Conservation (phyloP, 2,113 vertebrate genomes). For the Melierax canorus region DNA sequence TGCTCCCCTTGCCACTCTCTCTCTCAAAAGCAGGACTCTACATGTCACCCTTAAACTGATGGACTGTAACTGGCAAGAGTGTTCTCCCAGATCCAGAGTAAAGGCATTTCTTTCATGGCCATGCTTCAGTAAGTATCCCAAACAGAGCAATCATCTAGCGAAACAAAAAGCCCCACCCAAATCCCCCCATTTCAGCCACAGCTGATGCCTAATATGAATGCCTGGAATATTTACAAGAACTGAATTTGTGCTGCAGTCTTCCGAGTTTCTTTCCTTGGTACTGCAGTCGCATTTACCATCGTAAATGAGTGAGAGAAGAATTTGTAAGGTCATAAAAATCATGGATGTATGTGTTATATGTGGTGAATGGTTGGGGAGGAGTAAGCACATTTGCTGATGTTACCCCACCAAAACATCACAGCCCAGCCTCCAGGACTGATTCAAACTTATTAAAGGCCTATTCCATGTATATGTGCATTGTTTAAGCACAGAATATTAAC, state of each 20-base stretch:
- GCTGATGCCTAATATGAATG: not conserved
- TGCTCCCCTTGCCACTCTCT: not conserved
- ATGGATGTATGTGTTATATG: not conserved
- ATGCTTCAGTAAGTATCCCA: not conserved
- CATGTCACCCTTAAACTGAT: not conserved
- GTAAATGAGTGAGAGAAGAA: constrained; percentile 4
- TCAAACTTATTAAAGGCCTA: not conserved
- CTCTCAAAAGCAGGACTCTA: not conserved
- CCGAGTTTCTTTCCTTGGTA: not conserved
- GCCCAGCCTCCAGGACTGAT: not conserved
- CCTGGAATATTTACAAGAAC: constrained; percentile 1
- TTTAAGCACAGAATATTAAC: not conserved
- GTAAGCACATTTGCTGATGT: not conserved
- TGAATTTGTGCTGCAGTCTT: not conserved
- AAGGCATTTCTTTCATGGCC: not conserved
- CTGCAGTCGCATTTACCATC: not conserved
- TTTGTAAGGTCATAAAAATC: constrained; percentile 5
- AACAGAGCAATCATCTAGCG: not conserved
- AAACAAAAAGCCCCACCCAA: not conserved
- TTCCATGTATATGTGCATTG: not conserved
- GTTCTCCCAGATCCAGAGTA: not conserved
- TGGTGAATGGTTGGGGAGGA: not conserved
- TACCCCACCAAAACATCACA: not conserved
- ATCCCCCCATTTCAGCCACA: not conserved
- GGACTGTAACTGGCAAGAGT: not conserved